phyloP scores from a whole-genome alignment of 35 echinoderm and acorn worm genomes.

The Diadema setosum region DNA sequence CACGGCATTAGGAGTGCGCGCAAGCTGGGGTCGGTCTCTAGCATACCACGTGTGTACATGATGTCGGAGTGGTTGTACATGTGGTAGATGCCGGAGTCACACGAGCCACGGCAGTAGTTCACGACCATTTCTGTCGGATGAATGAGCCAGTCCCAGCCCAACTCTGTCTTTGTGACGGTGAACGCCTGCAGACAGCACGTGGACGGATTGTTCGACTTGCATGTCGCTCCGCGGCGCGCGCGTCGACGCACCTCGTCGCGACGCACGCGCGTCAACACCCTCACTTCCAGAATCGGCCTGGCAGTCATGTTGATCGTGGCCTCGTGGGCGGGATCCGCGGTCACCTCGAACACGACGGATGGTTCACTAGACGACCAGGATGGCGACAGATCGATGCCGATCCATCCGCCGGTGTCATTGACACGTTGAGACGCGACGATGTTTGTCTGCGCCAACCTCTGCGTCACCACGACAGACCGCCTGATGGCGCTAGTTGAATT shows the following conservation, averaged over 20 bases:
- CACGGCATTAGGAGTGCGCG: background rate
- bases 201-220: background rate
- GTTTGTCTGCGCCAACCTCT: background rate
- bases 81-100: background rate
- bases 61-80: background rate
- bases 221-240: background rate
- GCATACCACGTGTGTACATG: background rate
- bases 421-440: background rate
- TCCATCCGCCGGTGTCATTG: background rate
- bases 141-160: background rate
- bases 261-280: background rate
- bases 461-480: background rate
- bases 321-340: background rate
- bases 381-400: background rate
- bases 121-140: background rate
- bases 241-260: background rate
- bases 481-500: background rate
- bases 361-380: background rate
- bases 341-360: background rate
- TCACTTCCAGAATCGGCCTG: background rate
- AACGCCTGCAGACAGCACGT: background rate
- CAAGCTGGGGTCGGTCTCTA: background rate
- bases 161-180: background rate
- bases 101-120: constrained; percentile 6
- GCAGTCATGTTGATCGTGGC: background rate